These are phyloP conservation scores for Tyrannus savana DNA, from an alignment of 2,113 vertebrate genomes.

Conservation along the genomic window DNA sequence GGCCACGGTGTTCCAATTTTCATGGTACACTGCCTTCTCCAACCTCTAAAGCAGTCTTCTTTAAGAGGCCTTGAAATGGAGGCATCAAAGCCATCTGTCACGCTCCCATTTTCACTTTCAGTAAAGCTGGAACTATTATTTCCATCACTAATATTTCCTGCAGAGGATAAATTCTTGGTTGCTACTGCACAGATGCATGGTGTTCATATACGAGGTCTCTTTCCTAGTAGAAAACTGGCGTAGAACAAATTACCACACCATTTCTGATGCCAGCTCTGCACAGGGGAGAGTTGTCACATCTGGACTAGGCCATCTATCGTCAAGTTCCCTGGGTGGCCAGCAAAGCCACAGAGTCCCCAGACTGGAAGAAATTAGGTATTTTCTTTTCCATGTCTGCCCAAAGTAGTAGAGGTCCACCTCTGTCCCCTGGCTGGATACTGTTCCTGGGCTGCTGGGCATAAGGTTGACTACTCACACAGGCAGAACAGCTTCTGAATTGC, in stretches of 20 bases:
- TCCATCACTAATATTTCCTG: not conserved
- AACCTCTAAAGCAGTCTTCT: not conserved
- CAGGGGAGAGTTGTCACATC: not conserved
- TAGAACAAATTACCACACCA: not conserved
- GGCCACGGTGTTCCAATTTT: not conserved
- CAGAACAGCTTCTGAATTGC: not conserved
- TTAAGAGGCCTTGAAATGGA: not conserved
- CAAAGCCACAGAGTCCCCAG: not conserved
- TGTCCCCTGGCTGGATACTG: not conserved
- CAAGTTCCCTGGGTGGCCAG: not conserved
- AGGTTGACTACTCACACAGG: fast-evolving
- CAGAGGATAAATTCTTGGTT: not conserved
- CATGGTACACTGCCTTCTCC: not conserved
- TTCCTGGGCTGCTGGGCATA: not conserved
- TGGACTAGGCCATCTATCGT: fast-evolving
- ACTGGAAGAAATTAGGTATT: not conserved
- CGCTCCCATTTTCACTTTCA: not conserved
- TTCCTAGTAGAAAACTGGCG: not conserved
- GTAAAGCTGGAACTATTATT: not conserved
- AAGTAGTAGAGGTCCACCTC: not conserved
- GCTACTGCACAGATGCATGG: not conserved
- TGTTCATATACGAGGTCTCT: not conserved
- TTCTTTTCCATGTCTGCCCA: not conserved
- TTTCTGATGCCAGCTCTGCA: not conserved
- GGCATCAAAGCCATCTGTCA: not conserved